phyloP scores from a whole-genome alignment of 2,888 invertebrate genomes.

The Sesamia inferens region DNA sequence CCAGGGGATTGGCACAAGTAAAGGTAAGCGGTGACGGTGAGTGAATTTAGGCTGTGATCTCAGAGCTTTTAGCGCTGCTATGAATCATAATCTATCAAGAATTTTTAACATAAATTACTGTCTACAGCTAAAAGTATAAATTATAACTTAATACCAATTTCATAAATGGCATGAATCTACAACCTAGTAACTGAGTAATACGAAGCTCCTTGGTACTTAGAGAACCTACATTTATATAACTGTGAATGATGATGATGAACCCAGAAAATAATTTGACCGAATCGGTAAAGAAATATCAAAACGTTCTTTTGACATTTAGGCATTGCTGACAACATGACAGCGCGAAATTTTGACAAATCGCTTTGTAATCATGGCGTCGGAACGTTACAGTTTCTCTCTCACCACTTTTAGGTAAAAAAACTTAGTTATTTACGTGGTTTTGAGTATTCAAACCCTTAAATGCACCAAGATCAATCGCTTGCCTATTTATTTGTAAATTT shows the following conservation, averaged over 20 bases:
- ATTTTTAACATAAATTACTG: not conserved
- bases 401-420: conserved; percentile 91
- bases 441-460: conserved; percentile 9
- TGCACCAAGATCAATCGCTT: not conserved
- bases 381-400: conserved; percentile 98
- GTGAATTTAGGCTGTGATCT: not conserved
- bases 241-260: not conserved
- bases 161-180: not conserved
- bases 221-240: not conserved
- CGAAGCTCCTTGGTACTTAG: not conserved
- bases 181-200: not conserved
- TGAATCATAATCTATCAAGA: not conserved
- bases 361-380: conserved; percentile 96
- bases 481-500: not conserved
- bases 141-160: not conserved
- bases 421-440: conserved; percentile 69
- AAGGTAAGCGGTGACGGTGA: not conserved
- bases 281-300: conserved; percentile 19
- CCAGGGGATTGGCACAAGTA: not conserved
- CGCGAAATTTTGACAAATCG: conserved; percentile 79
- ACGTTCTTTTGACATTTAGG: conserved; percentile 52
- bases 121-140: not conserved
- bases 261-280: not conserved
- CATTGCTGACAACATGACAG: conserved; percentile 71
- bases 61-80: not conserved